phyloP scores from a whole-genome alignment of 2,797 vertebrate species.

The Aythya fuligula region DNA sequence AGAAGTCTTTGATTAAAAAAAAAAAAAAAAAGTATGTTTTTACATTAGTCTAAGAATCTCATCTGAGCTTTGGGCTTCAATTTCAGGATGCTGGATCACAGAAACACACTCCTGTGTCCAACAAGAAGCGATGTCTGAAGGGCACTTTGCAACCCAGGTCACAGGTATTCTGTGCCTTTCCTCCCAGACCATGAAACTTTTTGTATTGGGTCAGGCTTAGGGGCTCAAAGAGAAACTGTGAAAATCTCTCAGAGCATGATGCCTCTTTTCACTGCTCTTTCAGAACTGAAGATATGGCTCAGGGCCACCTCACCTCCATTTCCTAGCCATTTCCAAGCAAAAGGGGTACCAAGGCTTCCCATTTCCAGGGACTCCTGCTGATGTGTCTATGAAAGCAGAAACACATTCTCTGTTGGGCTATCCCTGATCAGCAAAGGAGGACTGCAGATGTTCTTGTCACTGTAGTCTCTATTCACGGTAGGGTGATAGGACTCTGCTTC shows the following conservation, averaged over 20 bases:
- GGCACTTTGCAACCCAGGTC: background rate
- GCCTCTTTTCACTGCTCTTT: background rate
- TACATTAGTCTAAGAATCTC: background rate
- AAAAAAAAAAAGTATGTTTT: background rate
- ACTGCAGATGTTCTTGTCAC: background rate
- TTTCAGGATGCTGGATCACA: background rate
- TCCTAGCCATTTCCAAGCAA: background rate
- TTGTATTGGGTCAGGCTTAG: background rate
- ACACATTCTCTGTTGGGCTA: background rate
- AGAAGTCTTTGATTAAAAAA: background rate
- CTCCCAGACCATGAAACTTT: background rate
- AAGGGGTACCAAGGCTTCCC: background rate
- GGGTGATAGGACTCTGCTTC: background rate
- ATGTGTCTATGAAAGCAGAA: background rate
- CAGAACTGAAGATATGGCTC: background rate
- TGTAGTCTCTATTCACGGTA: no score
- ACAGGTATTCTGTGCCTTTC: background rate
- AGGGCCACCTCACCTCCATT: background rate
- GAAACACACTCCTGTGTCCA: rapidly evolving
- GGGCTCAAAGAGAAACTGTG: background rate
- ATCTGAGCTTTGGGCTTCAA: rapidly evolving
- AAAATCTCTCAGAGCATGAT: background rate
- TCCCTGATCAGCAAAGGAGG: background rate
- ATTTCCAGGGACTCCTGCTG: background rate
- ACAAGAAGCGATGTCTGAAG: background rate